Conservation (phyloP, 1,140 invertebrate genomes). For the Oedothorax gibbosus region DNA sequence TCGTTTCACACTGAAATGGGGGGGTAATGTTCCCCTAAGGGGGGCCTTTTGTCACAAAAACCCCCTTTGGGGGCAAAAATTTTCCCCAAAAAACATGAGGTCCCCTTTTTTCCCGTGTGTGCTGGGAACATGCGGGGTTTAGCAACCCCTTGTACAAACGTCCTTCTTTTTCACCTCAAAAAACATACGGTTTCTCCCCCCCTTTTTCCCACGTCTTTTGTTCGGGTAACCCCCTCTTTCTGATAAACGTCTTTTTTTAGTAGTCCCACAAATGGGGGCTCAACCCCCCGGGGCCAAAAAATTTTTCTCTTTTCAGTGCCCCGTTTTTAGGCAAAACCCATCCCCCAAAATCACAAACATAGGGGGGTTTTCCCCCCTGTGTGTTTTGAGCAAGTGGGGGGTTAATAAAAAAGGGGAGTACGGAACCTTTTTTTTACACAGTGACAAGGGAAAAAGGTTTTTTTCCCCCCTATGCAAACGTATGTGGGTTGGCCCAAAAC, state of each 20-base stretch:
- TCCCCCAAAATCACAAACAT: neutral
- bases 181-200: neutral
- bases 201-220: neutral
- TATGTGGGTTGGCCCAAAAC: slow-evolving; percentile 24
- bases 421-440: slow-evolving; percentile 23
- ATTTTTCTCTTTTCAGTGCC: neutral
- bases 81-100: neutral
- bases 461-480: slow-evolving; percentile 53
- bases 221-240: neutral
- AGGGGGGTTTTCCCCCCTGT: neutral
- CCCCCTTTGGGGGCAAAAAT: neutral
- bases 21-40: neutral
- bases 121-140: neutral
- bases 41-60: neutral
- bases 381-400: no score
- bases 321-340: neutral
- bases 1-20: neutral
- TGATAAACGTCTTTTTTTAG: neutral
- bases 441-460: slow-evolving; percentile 29
- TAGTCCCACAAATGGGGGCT: neutral
- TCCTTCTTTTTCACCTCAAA: neutral
- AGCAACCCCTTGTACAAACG: neutral
- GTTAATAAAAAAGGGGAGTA: no score
- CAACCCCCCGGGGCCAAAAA: neutral
- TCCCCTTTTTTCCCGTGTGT: neutral